Conservation (phyloP, 2,113 vertebrate species). For the Phyllostomus hastatus region DNA sequence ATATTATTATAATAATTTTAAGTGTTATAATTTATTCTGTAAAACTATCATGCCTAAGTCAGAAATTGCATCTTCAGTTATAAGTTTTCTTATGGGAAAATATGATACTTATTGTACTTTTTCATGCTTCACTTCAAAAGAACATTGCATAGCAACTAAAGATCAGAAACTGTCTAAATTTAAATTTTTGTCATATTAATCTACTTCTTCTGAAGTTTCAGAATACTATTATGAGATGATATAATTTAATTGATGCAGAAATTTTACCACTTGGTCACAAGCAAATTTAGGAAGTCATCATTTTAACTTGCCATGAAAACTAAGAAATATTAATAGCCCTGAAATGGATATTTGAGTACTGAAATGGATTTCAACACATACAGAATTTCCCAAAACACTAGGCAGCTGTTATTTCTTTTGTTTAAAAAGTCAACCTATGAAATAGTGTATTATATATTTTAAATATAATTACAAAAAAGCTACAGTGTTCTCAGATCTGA, state of each 20-base stretch:
- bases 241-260: not conserved
- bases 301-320: not conserved
- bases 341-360: not conserved
- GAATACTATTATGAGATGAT: not conserved
- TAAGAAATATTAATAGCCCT: not conserved
- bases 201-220: not conserved
- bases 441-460: not conserved
- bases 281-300: not conserved
- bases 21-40: not conserved
- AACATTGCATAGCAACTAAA: not conserved
- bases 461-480: not conserved
- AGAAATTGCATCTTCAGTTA: not conserved
- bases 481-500: not conserved
- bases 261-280: not conserved
- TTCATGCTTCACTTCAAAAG: not conserved
- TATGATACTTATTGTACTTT: not conserved
- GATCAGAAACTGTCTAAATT: not conserved
- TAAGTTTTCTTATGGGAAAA: not conserved
- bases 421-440: not conserved
- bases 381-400: not conserved
- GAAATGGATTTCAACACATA: not conserved
- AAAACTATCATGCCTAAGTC: not conserved
- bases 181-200: not conserved
- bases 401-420: not conserved
- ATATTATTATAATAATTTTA: not conserved